phyloP scores from a whole-genome alignment of 1,140 invertebrate species.

The Rhagoletis pomonella region DNA sequence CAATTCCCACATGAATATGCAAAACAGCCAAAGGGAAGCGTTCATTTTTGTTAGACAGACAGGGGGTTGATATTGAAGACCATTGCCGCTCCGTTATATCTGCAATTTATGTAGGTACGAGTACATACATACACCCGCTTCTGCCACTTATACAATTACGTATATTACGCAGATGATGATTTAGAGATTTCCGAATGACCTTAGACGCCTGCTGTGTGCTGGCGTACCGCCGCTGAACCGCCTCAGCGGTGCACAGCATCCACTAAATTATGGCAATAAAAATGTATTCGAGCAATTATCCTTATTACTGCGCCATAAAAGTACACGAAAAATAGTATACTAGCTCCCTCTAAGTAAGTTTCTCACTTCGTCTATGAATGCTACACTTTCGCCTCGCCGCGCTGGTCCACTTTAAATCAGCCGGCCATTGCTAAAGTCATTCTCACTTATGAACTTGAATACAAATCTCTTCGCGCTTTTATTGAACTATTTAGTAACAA shows the following conservation, averaged over 20 bases:
- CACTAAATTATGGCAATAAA: slow-evolving; percentile 53
- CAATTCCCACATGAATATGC: slow-evolving; percentile 59
- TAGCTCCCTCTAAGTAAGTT: not conserved
- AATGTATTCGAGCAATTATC: slow-evolving; percentile 57
- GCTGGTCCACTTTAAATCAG: not conserved
- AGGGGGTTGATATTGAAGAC: not conserved
- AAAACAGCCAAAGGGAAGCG: slow-evolving; percentile 54
- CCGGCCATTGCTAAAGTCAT: not conserved
- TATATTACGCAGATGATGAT: slow-evolving; percentile 57
- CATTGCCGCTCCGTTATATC: too few relatives aligned
- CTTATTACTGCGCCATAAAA: slow-evolving; percentile 56
- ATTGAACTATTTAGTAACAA: slow-evolving; percentile 18
- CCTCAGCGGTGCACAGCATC: slow-evolving; percentile 25
- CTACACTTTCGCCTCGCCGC: not conserved
- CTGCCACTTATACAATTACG: slow-evolving; percentile 52
- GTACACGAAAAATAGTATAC: slow-evolving; percentile 4
- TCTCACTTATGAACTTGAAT: not conserved
- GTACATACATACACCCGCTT: not conserved
- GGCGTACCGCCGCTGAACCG: not conserved
- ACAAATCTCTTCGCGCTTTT: not conserved
- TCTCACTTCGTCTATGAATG: not conserved
- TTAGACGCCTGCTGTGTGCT: slow-evolving; percentile 53
- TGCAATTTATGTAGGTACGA: too few relatives aligned
- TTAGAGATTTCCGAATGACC: slow-evolving; percentile 57
- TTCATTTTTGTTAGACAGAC: not conserved